These are phyloP conservation scores for Pseudomyrmex pallidus DNA, from an alignment of 1,140 invertebrate species.

Conservation along the genomic window DNA sequence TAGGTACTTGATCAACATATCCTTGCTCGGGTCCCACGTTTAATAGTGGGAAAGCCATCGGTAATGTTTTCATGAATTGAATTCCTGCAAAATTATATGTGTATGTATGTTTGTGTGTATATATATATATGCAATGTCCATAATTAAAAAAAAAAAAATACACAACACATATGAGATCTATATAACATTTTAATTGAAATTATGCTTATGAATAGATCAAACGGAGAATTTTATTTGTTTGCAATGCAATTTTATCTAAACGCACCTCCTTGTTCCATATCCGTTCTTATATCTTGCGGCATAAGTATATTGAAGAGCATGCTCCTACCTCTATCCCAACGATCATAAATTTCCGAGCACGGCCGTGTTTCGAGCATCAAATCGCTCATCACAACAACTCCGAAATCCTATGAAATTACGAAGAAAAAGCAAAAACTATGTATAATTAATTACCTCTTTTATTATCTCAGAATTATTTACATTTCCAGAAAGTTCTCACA, in stretches of 20 bases:
- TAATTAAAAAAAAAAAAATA: too few relatives aligned
- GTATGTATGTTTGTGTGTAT: too few relatives aligned
- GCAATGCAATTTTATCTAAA: background rate
- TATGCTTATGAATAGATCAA: background rate
- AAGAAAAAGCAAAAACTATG: background rate
- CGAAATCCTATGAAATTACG: slow-evolving; percentile 83
- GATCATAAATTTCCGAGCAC: slow-evolving; percentile 76
- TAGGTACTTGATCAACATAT: slow-evolving; percentile 79
- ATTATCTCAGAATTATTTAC: slow-evolving; percentile 22
- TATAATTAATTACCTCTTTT: slow-evolving; percentile 31
- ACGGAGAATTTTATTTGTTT: too few relatives aligned
- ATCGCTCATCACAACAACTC: slow-evolving; percentile 86
- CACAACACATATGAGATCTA: too few relatives aligned
- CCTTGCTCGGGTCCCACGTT: slow-evolving; percentile 75
- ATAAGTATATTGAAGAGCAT: background rate
- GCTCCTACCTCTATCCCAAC: background rate
- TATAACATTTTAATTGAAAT: too few relatives aligned
- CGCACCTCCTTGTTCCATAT: background rate
- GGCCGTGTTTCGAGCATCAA: slow-evolving; percentile 85
- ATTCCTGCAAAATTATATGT: slow-evolving; percentile 65
- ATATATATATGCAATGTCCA: too few relatives aligned
- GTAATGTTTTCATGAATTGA: slow-evolving; percentile 78
- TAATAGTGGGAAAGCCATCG: slow-evolving; percentile 77
- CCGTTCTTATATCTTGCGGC: background rate
- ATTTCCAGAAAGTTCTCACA: slow-evolving; percentile 71